phyloP scores from a whole-genome alignment of 2,888 invertebrate genomes.

The Drosophila percnosoma region DNA sequence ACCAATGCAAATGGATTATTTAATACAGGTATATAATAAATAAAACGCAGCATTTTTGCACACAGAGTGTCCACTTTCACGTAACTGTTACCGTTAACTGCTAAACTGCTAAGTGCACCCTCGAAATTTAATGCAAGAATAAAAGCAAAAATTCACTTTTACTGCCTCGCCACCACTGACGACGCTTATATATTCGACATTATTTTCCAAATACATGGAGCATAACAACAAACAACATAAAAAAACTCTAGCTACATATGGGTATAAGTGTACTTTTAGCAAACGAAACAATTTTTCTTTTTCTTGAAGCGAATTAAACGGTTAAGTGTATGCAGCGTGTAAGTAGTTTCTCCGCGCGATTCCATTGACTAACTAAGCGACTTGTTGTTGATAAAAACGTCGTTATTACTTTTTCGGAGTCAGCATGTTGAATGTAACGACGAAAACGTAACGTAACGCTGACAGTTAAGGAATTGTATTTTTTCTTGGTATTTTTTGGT shows the following conservation, averaged over 20 bases:
- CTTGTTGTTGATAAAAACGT: constrained; percentile 55
- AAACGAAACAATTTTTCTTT: constrained; percentile 23
- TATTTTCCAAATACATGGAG: constrained; percentile 20
- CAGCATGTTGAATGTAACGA: constrained; percentile 36
- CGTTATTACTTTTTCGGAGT: constrained; percentile 52
- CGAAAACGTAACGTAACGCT: constrained; percentile 11
- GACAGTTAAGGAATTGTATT: constrained; percentile 17
- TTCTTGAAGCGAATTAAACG: constrained; percentile 26
- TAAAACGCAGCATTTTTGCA: constrained; percentile 55
- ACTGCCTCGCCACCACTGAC: constrained; percentile 8
- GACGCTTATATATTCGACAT: constrained; percentile 18
- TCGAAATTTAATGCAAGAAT: constrained; percentile 20
- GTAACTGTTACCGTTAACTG: constrained; percentile 49
- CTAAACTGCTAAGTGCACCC: not conserved
- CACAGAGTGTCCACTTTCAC: constrained; percentile 43
- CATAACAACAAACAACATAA: constrained; percentile 14
- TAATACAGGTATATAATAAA: constrained; percentile 51
- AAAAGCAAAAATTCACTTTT: constrained; percentile 23
- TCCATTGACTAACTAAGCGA: constrained; percentile 63
- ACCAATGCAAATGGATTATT: constrained; percentile 75
- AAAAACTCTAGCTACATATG: constrained; percentile 9
- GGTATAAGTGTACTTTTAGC: constrained; percentile 2
- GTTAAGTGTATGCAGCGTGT: constrained; percentile 23
- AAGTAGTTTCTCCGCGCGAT: constrained; percentile 68
- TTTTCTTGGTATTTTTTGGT: constrained; percentile 36